Conservation (phyloP, 2,888 invertebrate genomes). For the Lepidonotus clava region DNA sequence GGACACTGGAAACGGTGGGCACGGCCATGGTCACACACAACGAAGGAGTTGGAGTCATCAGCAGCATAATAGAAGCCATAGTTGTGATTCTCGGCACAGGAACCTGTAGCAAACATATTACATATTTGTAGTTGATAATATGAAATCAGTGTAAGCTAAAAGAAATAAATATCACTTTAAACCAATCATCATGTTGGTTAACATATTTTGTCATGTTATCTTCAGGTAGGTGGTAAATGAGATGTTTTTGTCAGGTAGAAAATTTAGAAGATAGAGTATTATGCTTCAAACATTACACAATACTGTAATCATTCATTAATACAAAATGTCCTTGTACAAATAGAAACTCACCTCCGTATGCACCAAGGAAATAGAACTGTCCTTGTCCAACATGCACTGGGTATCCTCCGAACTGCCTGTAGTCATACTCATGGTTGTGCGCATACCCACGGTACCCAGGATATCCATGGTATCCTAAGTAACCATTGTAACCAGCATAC, state of each 20-base stretch:
- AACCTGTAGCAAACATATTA: background rate
- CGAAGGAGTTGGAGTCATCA: background rate
- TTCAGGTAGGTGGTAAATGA: background rate
- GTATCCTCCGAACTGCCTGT: background rate
- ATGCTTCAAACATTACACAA: too few relatives aligned
- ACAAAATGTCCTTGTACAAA: background rate
- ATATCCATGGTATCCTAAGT: background rate
- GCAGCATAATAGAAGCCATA: slow-evolving; percentile 17
- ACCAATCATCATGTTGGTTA: background rate
- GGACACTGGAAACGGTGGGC: slow-evolving; percentile 9
- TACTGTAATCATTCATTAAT: background rate
- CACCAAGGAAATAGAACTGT: slow-evolving; percentile 22
- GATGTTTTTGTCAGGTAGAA: too few relatives aligned
- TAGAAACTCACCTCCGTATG: background rate
- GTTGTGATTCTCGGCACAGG: background rate
- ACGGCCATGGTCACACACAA: slow-evolving; percentile 18
- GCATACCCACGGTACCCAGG: too few relatives aligned
- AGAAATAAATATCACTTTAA: background rate
- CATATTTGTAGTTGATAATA: background rate
- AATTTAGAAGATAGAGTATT: too few relatives aligned
- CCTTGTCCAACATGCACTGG: slow-evolving; percentile 10
- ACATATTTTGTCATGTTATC: background rate
- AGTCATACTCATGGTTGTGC: slow-evolving; percentile 36
- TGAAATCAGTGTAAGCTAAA: background rate
- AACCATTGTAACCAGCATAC: background rate